Evolutionary conservation across 2,113 vertebrate genomes (phyloP), one percentile per base, ranked within the genome.

Genomic region (Vanacampus margaritifer): DNA sequence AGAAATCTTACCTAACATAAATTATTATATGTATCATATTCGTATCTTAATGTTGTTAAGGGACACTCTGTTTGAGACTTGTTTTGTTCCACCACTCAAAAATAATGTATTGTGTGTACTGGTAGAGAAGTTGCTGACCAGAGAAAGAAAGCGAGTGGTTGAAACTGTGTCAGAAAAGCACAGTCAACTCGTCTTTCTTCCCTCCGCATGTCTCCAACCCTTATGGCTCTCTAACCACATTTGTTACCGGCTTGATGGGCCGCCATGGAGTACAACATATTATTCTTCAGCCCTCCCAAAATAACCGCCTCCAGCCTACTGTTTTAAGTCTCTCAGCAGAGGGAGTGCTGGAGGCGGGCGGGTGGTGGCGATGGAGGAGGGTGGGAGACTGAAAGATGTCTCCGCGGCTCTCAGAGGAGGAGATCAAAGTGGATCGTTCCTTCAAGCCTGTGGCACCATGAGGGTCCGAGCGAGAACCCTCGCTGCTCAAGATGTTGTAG

Each of bases 161-260:
- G 5, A 93, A 92, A 86, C 78, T 78, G 79, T 90, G 84, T 91
- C 90, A 91, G 76, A 91, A 89, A 92, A 89, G 91, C 88, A 81
- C 57, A 90, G 85, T 88, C 76, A 83, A 56, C 83, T 86, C 75
- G 69, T 89, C 80, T 84, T 76, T 87, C 83, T 91, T 81, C 69
- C 76, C 87, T 89, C 86, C 88, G 87, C 90, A 37, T 84, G 85
- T 82, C 83, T 91, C 90, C 90, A 91, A 90, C 90, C 89, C 89
- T 89, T 86, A 88, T 86, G 74, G 80, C 64, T 80, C 76, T 86
- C 75, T 75, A 82, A 87, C 87, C 83, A 74, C 89, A 89, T 89
- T 92, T 91, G 90, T 92, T 92, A 91, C 84, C 89, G 73, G 89
- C 90, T 92, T 92, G 89, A 92, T 87, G 88, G 90, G 90, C 88